Percentiles rank a stretch among this genome's conserved stretches.
Evolutionary conservation across 2,113 vertebrate species (phyloP).

Genomic region (Osmerus eperlanus): DNA sequence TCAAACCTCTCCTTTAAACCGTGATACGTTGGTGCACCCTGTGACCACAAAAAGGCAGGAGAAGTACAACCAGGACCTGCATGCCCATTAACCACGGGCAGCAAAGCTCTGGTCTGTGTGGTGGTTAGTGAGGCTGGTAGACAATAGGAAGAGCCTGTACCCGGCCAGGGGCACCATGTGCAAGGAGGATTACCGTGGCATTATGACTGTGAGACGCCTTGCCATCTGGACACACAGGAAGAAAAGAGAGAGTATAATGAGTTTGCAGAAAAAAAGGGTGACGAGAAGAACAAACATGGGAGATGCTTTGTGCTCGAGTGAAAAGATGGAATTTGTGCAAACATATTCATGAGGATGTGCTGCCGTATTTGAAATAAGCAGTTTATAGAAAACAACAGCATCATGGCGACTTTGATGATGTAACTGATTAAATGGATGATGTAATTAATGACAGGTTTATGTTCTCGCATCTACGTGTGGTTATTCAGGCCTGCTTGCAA

Average conservation of each 20-base stretch:
- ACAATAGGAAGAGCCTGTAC: conserved; percentile 64
- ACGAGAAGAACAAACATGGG: conserved; percentile 19
- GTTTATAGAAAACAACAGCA: not conserved
- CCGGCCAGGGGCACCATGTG: conserved; percentile 61
- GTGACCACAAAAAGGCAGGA: too few species aligned
- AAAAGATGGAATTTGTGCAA: conserved; percentile 23
- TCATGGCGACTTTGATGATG: not conserved
- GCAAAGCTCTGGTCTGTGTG: not conserved
- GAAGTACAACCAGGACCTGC: too few species aligned
- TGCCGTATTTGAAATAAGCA: too few species aligned
- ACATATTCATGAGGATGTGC: not conserved
- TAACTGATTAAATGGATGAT: not conserved
- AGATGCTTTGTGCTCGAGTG: conserved; percentile 24
- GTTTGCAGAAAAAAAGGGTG: conserved; percentile 29
- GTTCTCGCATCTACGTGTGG: not conserved
- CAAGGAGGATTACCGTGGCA: conserved; percentile 63
- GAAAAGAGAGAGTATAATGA: conserved; percentile 50
- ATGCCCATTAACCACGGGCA: too few species aligned
- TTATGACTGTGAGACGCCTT: conserved; percentile 60
- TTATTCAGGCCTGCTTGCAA: not conserved
- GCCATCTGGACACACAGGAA: conserved; percentile 62
- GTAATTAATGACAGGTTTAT: not conserved
- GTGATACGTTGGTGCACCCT: too few species aligned
- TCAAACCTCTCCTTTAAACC: too few species aligned
- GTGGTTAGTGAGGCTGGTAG: conserved; percentile 39